Conservation (phyloP, 2,888 invertebrate species). For the Platycheirus rosarum region DNA sequence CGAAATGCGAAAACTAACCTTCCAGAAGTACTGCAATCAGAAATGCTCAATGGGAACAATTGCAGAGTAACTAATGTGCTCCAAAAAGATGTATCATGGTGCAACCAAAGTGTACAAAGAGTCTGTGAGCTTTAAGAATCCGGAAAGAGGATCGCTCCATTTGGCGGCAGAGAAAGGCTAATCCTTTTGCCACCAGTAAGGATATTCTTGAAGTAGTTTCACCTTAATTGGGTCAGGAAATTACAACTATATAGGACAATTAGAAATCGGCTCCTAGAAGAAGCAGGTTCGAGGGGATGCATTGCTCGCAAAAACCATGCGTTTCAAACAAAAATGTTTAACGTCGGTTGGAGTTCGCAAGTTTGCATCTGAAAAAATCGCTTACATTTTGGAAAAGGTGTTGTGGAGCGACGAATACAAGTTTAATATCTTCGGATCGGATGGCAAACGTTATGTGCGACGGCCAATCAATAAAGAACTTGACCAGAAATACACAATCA, state of each 20-base stretch:
- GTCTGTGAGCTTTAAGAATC: not conserved
- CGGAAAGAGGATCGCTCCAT: not conserved
- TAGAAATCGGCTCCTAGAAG: constrained; percentile 1
- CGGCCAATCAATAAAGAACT: not conserved
- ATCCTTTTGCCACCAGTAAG: too few species aligned
- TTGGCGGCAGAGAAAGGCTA: not conserved
- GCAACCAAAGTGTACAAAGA: too few species aligned
- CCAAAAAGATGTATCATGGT: too few species aligned
- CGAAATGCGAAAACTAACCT: too few species aligned
- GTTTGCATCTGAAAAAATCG: too few species aligned
- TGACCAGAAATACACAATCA: too few species aligned
- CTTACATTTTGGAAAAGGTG: not conserved
- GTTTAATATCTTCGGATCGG: constrained; percentile 6
- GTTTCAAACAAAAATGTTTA: not conserved
- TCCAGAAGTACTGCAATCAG: too few species aligned
- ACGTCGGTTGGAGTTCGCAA: too few species aligned
- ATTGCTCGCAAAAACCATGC: constrained; percentile 1
- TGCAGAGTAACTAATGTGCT: too few species aligned
- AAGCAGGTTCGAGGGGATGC: too few species aligned
- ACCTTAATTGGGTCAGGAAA: not conserved
- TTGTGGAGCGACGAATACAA: not conserved
- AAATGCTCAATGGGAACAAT: too few species aligned
- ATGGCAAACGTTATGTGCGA: not conserved
- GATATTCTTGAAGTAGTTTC: not conserved
- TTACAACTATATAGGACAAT: not conserved